phyloP scores from a whole-genome alignment of 2,797 vertebrate genomes.

The Diplodus puntazzo region DNA sequence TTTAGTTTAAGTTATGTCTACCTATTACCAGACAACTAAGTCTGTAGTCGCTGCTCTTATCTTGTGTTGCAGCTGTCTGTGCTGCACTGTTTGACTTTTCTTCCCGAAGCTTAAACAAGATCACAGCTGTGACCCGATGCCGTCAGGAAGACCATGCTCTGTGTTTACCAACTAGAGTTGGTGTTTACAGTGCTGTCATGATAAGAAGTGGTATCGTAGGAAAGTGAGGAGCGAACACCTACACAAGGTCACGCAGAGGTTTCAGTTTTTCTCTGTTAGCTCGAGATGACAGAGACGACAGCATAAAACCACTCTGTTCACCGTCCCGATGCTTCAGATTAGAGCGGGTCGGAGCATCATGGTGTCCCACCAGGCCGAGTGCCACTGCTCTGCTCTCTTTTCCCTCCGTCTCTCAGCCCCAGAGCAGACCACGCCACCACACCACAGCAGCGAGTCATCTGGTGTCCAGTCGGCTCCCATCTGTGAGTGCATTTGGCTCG shows the following conservation, averaged over 20 bases:
- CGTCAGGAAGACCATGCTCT: conserved; percentile 32
- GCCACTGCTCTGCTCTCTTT: conserved; percentile 35
- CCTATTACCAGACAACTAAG: neutral
- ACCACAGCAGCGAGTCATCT: conserved; percentile 71
- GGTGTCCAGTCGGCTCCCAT: conserved; percentile 74
- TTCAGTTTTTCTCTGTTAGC: conserved; percentile 49
- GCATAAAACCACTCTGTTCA: conserved; percentile 33
- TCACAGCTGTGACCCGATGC: conserved; percentile 50
- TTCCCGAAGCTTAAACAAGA: conserved; percentile 43
- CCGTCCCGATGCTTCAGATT: conserved; percentile 28
- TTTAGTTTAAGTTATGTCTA: neutral
- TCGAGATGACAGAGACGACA: conserved; percentile 33
- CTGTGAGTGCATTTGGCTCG: conserved; percentile 68
- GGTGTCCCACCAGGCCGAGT: conserved; percentile 50
- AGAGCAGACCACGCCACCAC: conserved; percentile 61
- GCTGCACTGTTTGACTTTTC: conserved; percentile 33
- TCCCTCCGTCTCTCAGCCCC: conserved; percentile 43
- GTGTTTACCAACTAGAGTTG: conserved; percentile 59
- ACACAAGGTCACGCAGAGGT: conserved; percentile 57
- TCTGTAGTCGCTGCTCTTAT: conserved; percentile 12
- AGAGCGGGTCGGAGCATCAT: conserved; percentile 22
- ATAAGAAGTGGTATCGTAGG: conserved; percentile 37
- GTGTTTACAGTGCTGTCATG: conserved; percentile 50
- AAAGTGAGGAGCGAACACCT: conserved; percentile 48
- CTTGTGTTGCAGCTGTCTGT: conserved; percentile 12